Conservation (phyloP, 2,888 invertebrate species). For the Scaptomyza flava region DNA sequence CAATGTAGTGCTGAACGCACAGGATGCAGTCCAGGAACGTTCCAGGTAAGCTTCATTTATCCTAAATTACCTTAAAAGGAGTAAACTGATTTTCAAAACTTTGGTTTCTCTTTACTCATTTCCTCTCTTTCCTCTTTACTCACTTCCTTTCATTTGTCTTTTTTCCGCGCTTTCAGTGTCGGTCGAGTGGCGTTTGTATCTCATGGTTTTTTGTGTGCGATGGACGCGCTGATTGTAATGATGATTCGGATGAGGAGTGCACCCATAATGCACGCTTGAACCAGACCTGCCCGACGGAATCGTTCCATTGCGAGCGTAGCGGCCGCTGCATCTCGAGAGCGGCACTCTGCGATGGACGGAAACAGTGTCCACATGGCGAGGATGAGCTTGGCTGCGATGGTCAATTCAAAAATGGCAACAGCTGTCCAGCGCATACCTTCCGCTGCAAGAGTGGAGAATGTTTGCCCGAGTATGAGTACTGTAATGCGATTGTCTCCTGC, state of each 20-base stretch:
- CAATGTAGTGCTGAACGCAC: slow-evolving; percentile 89
- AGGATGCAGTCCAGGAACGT: slow-evolving; percentile 93
- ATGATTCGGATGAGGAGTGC: slow-evolving; percentile 95
- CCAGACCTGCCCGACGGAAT: slow-evolving; percentile 88
- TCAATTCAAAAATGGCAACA: slow-evolving; percentile 85
- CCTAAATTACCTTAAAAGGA: too few relatives aligned
- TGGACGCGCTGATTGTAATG: slow-evolving; percentile 91
- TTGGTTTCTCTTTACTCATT: too few relatives aligned
- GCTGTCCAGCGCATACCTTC: slow-evolving; percentile 92
- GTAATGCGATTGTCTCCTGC: slow-evolving; percentile 94
- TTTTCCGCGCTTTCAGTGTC: slow-evolving; percentile 86
- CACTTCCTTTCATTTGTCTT: background rate
- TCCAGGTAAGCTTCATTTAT: slow-evolving; percentile 85
- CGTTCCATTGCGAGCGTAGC: slow-evolving; percentile 89
- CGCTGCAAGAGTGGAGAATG: slow-evolving; percentile 94
- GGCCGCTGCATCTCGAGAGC: slow-evolving; percentile 92
- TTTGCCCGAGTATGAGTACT: slow-evolving; percentile 95
- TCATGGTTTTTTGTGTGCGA: slow-evolving; percentile 98
- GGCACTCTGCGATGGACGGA: slow-evolving; percentile 91
- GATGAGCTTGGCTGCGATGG: slow-evolving; percentile 89
- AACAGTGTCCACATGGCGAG: slow-evolving; percentile 91
- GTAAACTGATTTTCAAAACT: too few relatives aligned
- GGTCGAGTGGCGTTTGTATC: slow-evolving; percentile 93
- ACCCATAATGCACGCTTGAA: slow-evolving; percentile 84
- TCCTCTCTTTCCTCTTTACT: too few relatives aligned